Percentiles rank a stretch among this genome's conserved stretches.
phyloP scores from a whole-genome alignment of 2,888 invertebrate genomes.

The Siphonodentalium dalli region DNA sequence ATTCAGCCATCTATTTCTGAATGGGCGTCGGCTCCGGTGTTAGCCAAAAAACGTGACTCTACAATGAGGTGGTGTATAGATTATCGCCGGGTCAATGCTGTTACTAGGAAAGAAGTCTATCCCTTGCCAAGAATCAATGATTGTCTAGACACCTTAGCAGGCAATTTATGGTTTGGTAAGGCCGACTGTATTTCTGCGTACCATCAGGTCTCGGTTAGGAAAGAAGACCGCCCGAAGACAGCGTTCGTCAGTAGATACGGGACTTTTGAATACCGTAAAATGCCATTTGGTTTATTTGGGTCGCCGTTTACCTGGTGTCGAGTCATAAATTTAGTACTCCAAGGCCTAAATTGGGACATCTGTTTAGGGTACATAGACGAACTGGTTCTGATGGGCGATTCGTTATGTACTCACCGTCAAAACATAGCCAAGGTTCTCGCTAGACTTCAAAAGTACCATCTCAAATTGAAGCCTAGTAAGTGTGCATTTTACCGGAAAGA shows the following conservation, averaged over 20 bases:
- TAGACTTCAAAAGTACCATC: background rate
- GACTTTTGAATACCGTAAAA: slow-evolving; percentile 22
- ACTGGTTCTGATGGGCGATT: slow-evolving; percentile 15
- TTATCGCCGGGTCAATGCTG: too few species aligned
- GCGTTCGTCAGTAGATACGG: slow-evolving; percentile 28
- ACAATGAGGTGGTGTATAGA: too few species aligned
- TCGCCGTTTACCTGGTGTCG: slow-evolving; percentile 24
- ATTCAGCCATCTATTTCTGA: too few species aligned
- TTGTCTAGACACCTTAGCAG: too few species aligned
- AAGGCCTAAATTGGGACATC: slow-evolving; percentile 17
- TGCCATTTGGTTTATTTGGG: slow-evolving; percentile 26
- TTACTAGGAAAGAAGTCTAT: too few species aligned
- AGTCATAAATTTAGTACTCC: slow-evolving; percentile 15
- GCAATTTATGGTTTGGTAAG: too few species aligned
- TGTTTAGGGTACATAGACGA: slow-evolving; percentile 26
- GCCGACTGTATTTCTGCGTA: too few species aligned
- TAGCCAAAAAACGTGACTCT: too few species aligned
- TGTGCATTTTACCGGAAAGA: background rate
- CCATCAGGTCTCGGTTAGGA: too few species aligned
- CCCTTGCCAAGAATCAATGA: too few species aligned
- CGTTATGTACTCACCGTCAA: slow-evolving; percentile 3
- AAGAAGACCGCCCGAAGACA: slow-evolving; percentile 23
- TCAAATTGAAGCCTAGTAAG: slow-evolving; percentile 21
- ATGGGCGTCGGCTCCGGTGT: too few species aligned
- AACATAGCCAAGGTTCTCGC: slow-evolving; percentile 12